phyloP scores from a whole-genome alignment of 2,113 vertebrate genomes.

The Desmodus rotundus region DNA sequence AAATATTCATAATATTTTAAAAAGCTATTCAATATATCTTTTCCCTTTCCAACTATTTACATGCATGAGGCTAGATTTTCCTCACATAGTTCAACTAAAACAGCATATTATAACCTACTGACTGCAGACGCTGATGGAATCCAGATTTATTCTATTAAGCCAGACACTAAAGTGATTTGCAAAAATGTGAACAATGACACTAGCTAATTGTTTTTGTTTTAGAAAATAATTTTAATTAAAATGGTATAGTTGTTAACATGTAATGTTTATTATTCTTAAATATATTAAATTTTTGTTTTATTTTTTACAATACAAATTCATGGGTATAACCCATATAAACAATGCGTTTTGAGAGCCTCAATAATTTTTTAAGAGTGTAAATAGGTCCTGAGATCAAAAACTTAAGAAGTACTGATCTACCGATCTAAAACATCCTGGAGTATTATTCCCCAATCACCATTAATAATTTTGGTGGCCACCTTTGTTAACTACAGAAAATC shows the following conservation, averaged over 20 bases:
- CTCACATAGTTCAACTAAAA: constrained; percentile 27
- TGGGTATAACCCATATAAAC: neutral
- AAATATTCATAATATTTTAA: neutral
- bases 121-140: neutral
- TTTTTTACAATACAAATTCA: neutral
- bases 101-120: neutral
- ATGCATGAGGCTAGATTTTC: neutral
- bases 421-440: neutral
- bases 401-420: neutral
- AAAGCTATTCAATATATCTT: neutral
- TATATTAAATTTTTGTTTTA: neutral
- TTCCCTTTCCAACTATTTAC: neutral
- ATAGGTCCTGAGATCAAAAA: neutral
- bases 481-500: neutral
- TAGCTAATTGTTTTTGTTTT: neutral
- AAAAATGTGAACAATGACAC: neutral
- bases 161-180: neutral
- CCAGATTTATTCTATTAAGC: neutral
- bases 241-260: neutral
- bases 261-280: neutral
- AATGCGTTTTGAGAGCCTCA: neutral
- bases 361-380: neutral
- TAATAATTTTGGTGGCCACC: neutral
- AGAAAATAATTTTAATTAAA: neutral
- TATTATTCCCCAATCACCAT: neutral